Conservation (phyloP, 2,888 invertebrate species). For the Polia nebulosa region DNA sequence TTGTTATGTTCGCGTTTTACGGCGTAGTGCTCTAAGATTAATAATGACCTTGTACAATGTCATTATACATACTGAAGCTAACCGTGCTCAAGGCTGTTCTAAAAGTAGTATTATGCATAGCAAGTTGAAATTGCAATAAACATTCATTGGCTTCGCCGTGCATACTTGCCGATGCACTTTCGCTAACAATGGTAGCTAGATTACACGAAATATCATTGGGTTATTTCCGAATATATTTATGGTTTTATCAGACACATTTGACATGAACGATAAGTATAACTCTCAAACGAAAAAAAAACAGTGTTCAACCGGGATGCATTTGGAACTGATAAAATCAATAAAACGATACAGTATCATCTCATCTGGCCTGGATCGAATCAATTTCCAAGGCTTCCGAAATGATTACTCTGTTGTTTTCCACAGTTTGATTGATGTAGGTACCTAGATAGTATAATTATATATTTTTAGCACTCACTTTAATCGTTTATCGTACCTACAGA, state of each 20-base stretch:
- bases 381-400: constrained; percentile 64
- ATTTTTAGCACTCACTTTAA: constrained; percentile 48
- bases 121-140: constrained; percentile 63
- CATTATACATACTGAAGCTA: constrained; percentile 75
- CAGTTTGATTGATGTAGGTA: constrained; percentile 62
- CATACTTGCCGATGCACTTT: constrained; percentile 59
- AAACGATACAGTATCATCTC: constrained; percentile 19
- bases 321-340: constrained; percentile 7
- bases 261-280: background rate
- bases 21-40: constrained; percentile 67
- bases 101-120: constrained; percentile 73
- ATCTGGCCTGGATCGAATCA: constrained; percentile 51
- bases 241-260: background rate
- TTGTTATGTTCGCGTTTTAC: constrained; percentile 46
- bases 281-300: constrained; percentile 5
- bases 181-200: constrained; percentile 45
- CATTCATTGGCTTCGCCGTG: constrained; percentile 61
- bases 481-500: constrained; percentile 37
- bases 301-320: background rate
- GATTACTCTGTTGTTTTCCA: constrained; percentile 72
- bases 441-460: constrained; percentile 31
- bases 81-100: constrained; percentile 80
- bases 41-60: constrained; percentile 84
- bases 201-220: constrained; percentile 16
- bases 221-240: constrained; percentile 15